Conservation (phyloP, 2,797 vertebrate genomes). For the Aplochiton taeniatus region DNA sequence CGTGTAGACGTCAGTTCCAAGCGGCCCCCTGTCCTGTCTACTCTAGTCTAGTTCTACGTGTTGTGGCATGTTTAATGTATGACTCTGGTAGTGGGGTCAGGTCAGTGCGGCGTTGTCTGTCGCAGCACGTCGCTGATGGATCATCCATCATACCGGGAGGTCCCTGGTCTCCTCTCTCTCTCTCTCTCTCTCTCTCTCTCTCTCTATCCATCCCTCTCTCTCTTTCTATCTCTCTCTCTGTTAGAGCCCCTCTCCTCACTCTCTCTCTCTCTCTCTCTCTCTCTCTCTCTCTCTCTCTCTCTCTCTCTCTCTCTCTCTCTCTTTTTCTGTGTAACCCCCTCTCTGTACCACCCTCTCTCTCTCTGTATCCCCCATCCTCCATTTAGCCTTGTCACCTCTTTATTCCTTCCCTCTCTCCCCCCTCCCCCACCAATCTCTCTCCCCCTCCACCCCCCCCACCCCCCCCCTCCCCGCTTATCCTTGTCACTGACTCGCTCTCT, state of each 20-base stretch:
- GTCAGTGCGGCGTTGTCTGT: not conserved
- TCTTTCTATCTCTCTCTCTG: constrained; percentile 14
- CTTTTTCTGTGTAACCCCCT: not conserved
- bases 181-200: not conserved
- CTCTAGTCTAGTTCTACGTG: no score
- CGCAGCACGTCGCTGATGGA: not conserved
- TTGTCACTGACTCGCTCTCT: not conserved
- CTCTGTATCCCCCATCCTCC: not conserved
- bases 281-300: constrained; percentile 26
- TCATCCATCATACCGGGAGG: not conserved
- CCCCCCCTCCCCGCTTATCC: no score
- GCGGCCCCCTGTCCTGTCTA: no score
- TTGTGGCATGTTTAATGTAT: not conserved
- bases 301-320: not conserved
- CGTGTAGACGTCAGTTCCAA: no score
- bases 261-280: constrained; percentile 28
- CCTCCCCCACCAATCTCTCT: not conserved
- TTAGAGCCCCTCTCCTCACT: no score
- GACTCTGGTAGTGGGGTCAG: not conserved
- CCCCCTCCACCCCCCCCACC: no score
- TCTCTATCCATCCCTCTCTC: constrained; percentile 19
- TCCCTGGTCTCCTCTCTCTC: not conserved
- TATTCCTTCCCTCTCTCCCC: not conserved
- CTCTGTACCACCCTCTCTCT: no score
- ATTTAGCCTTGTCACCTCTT: no score